Evolutionary conservation across 1,140 invertebrate species (phyloP).

Genomic region (Phymorhynchus buccinoides): DNA sequence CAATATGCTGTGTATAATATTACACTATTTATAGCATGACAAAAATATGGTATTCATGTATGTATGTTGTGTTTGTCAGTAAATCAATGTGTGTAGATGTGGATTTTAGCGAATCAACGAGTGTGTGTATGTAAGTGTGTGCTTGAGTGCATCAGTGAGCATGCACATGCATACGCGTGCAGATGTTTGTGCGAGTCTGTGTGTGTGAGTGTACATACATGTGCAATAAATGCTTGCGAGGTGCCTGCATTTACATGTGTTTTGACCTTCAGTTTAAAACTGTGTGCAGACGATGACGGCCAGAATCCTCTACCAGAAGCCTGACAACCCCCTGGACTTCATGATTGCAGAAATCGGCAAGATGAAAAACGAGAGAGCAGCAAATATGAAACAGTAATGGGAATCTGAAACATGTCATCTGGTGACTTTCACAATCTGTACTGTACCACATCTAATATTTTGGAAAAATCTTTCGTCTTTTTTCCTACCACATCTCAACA

Average conservation of each 20-base stretch:
- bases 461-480: no score
- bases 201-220: background rate
- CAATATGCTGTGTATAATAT: no score
- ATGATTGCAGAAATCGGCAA: conserved; percentile 33
- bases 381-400: no score
- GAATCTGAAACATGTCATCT: background rate
- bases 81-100: no score
- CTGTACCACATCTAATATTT: no score
- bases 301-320: conserved; percentile 27
- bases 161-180: background rate
- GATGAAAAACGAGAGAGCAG: conserved; percentile 6
- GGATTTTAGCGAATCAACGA: no score
- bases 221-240: background rate
- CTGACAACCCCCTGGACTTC: conserved; percentile 31
- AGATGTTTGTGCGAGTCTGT: background rate
- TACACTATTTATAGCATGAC: no score
- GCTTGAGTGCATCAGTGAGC: background rate
- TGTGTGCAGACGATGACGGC: conserved; percentile 26
- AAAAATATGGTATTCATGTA: no score
- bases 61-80: background rate
- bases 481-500: no score
- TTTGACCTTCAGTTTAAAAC: no score
- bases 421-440: no score
- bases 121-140: no score
- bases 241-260: background rate